A percentile compares a stretch with the other conserved stretches of the same genome.
Evolutionary conservation across 2,113 vertebrate genomes (phyloP).

Genomic region (Mustela lutreola): DNA sequence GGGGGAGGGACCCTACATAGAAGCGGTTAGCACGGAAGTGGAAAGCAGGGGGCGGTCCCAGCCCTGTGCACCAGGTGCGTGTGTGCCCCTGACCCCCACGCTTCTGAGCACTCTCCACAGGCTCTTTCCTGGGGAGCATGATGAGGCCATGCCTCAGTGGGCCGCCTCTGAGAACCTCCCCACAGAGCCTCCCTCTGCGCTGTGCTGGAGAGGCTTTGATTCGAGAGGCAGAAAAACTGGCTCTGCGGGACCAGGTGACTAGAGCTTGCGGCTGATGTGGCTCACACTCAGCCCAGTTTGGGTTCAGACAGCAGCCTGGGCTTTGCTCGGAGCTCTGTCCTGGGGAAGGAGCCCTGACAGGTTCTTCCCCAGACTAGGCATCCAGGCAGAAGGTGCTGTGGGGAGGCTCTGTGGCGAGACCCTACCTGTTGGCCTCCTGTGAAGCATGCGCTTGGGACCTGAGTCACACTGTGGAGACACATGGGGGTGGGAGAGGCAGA

Average conservation of each 20-base stretch:
- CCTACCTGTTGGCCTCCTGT: too few relatives aligned
- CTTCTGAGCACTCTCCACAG: rapidly evolving
- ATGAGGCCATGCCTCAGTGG: too few relatives aligned
- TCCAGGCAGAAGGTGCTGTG: background rate
- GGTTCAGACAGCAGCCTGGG: rapidly evolving
- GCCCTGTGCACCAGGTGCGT: rapidly evolving
- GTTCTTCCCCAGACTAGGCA: background rate
- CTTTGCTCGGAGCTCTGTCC: background rate
- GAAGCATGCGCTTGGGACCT: background rate
- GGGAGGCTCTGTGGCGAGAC: background rate
- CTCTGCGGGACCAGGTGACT: background rate
- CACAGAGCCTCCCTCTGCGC: too few relatives aligned
- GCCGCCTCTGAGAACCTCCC: too few relatives aligned
- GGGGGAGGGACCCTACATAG: rapidly evolving
- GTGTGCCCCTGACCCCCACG: rapidly evolving
- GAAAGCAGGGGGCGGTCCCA: background rate
- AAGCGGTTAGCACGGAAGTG: rapidly evolving
- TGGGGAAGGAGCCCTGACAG: too few relatives aligned
- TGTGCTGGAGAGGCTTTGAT: background rate
- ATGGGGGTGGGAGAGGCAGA: background rate
- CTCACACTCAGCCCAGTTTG: too few relatives aligned
- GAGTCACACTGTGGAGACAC: background rate
- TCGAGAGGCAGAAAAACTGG: too few relatives aligned
- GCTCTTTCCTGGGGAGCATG: background rate
- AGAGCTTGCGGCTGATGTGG: background rate